Evolutionary conservation across 2,797 vertebrate species (phyloP), one percentile per base, ranked within the genome.

Genomic region (Malacoctenus gilli): DNA sequence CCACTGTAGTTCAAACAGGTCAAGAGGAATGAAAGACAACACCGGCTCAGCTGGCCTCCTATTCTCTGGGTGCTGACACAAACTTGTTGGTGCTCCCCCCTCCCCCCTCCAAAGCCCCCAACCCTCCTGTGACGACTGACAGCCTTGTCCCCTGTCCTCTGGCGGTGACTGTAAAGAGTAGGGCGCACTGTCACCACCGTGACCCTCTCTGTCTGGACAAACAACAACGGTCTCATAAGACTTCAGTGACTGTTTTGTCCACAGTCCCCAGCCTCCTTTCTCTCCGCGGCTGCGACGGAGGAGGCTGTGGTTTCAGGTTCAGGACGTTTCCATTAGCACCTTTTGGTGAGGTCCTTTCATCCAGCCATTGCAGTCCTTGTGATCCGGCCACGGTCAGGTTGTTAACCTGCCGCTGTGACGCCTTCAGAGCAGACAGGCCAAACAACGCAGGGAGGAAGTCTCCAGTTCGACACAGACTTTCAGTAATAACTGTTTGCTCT

Each of bases 251-350:
- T 22, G 16, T 68, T 63, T 72, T 53, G 28, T 16, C 48, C 51
- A 60, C 25, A 8, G 50, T 16, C 62, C 49, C 67, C 64, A 46
- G 52, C 64, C 54, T 57, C 49, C 37, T 43, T 39, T 23, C 9
- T 23, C 36, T 48, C 22, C 38, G 50, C 43, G 40, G 36, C 49
- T 68, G 66, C 58, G 48, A 67, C 72, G 63, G 51, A 47, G 35
- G n/a, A 39, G 53, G 25, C 61, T 52, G 63, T 35, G 50, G 52
- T 81, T 72, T 79, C 68, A 56, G 70, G 38, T 63, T 75, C 54
- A 74, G 68, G 68, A 73, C 19, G 11, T 86, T 83, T 86, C 77
- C 75, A 76, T 85, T 85, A 76, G 65, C 84, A 88, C 86, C 81
- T 89, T 86, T 80, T 63, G 79, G 82, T 60, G 51, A 77, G 62